Conservation (phyloP, 2,113 vertebrate genomes). For the Synodontis membranacea region DNA sequence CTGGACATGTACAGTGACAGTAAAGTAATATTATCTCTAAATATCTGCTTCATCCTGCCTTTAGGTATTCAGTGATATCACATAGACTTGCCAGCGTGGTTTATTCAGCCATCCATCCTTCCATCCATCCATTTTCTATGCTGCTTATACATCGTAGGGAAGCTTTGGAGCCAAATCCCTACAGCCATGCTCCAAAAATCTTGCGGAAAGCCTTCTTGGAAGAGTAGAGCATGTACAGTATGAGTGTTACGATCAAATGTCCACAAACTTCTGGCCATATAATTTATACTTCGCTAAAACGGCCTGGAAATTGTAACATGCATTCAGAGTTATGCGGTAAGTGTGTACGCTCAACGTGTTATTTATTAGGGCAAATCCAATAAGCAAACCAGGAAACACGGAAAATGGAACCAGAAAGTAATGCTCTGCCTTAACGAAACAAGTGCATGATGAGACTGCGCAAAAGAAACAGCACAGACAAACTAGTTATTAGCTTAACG, state of each 20-base stretch:
- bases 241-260: neutral
- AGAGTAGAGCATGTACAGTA: neutral
- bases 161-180: no score
- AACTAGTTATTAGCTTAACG: neutral
- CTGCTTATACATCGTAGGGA: no score
- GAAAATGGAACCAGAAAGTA: neutral
- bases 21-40: neutral
- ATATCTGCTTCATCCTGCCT: neutral
- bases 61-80: neutral
- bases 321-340: neutral
- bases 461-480: neutral
- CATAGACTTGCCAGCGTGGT: neutral
- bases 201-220: neutral
- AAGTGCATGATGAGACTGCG: neutral
- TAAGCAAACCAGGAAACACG: neutral
- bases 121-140: no score
- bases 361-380: neutral
- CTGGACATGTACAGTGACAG: neutral
- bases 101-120: no score
- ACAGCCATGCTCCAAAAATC: neutral
- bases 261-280: neutral
- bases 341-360: neutral
- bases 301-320: neutral
- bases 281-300: neutral
- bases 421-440: neutral